Evolutionary conservation across 2,113 vertebrate genomes (phyloP), one percentile per base, ranked within the genome.

Genomic region (Suricata suricatta): DNA sequence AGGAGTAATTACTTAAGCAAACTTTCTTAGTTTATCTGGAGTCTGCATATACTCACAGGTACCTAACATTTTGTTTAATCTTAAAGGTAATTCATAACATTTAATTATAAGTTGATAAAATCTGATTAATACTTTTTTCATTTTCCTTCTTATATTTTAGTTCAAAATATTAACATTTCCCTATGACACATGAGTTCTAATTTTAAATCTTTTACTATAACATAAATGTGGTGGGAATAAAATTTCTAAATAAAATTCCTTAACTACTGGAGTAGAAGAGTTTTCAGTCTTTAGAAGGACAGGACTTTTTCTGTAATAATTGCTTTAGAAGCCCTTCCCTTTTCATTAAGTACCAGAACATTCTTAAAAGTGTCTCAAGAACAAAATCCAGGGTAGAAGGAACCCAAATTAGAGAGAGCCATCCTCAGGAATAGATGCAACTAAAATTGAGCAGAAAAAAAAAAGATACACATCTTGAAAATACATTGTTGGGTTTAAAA

Each of bases 71-170:
- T 91, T 88, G 16, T 79, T 64, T 94, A 96, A 86, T 41, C 64
- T 95, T 63, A 95, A 88, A 90, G 76, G 52, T 33, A 83, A 90
- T 88, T 93, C 76, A 95, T 92, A 79, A 71, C 1, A 90, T 95
- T 98, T 93, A 97, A 95, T 95, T 94, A 27, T 23, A 92, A 88
- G 89, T 96, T 96, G 69, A 13, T 92, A 92, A 93, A 57, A 14
- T 50, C 27, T 85, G 13, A 29, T 68, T 82, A 33, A 54, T 33
- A 57, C 2, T 21, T 52, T 72, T 79, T 90, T 74, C 11, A 15
- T 21, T 71, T 79, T 31, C 5, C n/a, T 52, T 50, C 21, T 64
- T 31, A 10, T 17, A 64, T 47, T 69, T 71, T 71, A 66, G 19
- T 35, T 90, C 14, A 86, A 66, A 88, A 79, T 35, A 35, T 44